These are phyloP conservation scores for Adelges cooleyi DNA, from an alignment of 1,140 invertebrate genomes.

Conservation along the genomic window DNA sequence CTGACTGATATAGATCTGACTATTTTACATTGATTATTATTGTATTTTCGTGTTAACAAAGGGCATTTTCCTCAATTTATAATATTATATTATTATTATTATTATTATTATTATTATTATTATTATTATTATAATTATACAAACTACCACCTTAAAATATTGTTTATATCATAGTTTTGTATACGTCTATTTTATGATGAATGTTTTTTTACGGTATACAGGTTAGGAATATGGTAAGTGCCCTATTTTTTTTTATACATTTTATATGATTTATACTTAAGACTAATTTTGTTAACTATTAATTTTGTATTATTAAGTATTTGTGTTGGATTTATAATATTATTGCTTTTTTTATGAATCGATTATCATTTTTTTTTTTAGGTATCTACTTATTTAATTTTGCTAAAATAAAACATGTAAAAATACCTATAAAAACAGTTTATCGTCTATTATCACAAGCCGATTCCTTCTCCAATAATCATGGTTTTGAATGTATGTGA, in stretches of 20 bases:
- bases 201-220: constrained; percentile 13
- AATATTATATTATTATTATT: neutral
- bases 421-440: too few relatives aligned
- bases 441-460: too few relatives aligned
- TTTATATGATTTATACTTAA: constrained; percentile 29
- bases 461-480: too few relatives aligned
- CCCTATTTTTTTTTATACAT: constrained; percentile 29
- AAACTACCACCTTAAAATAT: constrained; percentile 6
- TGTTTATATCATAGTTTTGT: constrained; percentile 21
- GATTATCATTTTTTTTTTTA: constrained; percentile 24
- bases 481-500: too few relatives aligned
- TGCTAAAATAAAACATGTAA: constrained; percentile 21
- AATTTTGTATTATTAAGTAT: constrained; percentile 28
- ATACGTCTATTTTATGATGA: constrained; percentile 20
- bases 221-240: constrained; percentile 25
- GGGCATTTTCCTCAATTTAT: constrained; percentile 28
- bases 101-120: too few relatives aligned
- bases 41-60: constrained; percentile 24
- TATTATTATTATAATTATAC: too few relatives aligned
- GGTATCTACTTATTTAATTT: constrained; percentile 27
- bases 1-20: constrained; percentile 26
- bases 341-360: constrained; percentile 28
- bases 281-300: constrained; percentile 28
- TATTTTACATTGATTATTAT: constrained; percentile 24
- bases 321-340: constrained; percentile 29